Percentiles rank a stretch among this genome's conserved stretches.
Evolutionary conservation across 2,113 vertebrate genomes (phyloP).

Genomic region (Pangasianodon hypophthalmus): DNA sequence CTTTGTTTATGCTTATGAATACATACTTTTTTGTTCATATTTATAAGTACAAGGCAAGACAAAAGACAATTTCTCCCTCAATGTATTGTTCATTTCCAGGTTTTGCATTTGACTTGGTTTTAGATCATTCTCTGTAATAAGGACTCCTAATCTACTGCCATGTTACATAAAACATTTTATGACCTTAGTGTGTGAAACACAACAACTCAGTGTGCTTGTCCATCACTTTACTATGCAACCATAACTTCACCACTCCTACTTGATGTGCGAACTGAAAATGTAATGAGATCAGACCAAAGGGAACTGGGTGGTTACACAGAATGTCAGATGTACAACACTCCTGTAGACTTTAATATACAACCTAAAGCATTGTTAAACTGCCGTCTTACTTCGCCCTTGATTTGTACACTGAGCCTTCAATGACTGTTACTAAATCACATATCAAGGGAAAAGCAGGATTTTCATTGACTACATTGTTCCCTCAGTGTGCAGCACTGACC

Average conservation of each 20-base stretch:
- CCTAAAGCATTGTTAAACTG: not conserved
- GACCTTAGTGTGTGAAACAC: not conserved
- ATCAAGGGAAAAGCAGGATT: not conserved
- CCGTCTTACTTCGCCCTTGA: no score
- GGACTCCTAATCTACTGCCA: not conserved
- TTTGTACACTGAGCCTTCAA: not conserved
- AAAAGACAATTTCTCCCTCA: not conserved
- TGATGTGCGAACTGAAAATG: not conserved
- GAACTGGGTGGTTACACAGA: not conserved
- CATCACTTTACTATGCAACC: not conserved
- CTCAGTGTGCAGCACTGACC: not conserved
- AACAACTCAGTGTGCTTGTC: no score
- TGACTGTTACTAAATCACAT: not conserved
- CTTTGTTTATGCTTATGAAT: not conserved
- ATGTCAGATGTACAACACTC: not conserved
- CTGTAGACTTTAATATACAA: not conserved
- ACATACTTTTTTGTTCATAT: not conserved
- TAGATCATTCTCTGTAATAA: not conserved
- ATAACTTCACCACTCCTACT: not conserved
- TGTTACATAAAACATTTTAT: not conserved
- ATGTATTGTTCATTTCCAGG: not conserved
- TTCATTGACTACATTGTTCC: not conserved
- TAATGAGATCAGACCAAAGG: not conserved
- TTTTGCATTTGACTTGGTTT: not conserved
- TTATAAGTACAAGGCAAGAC: not conserved